Evolutionary conservation across 2,888 invertebrate species (phyloP), one percentile per base, ranked within the genome.

Genomic region (Pecten maximus): DNA sequence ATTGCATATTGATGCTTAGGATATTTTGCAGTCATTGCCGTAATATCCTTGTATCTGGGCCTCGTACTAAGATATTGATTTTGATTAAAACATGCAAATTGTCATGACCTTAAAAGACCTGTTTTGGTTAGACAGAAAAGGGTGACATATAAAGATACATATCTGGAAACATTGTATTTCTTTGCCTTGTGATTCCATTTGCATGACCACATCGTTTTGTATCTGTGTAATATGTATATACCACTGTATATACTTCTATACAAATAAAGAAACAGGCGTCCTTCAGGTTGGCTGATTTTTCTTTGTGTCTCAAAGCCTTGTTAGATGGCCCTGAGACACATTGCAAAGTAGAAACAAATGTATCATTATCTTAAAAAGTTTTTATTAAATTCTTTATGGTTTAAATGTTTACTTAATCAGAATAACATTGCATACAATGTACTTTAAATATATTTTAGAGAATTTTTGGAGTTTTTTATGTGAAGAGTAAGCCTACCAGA

Each of bases 181-280:
- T 74, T 74, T 19, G 74, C 74, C 35, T 35, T 74, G 74, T 74
- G 35, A n/a, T n/a, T 74, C 74, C 74, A 74, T 28, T 54, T 54
- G 23, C 19, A 54, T 54, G 23, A 19, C 50, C 23, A 23, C 15
- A 28, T n/a, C 4, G 4, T 3, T 28, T 6, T 74, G 74, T 35
- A 74, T 3, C 74, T 15, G 28, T 74, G 74, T 74, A 8, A 74
- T 74, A 12, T 74, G 74, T 74, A 74, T 28, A 74, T 28, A 35
- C 74, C 0, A 35, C 23, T 19, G 54, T 54, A 54, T 12, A 44
- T 44, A 54, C 54, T 54, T 6, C 28, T 35, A 10, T 74, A 74
- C 74, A 74, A 35, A 74, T 35, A 28, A 28, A 8, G 35, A 74
- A 74, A 74, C 74, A 28, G 10, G 28, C 35, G 74, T 23, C 28